Evolutionary conservation across 1,140 invertebrate genomes (phyloP), one percentile per base, ranked within the genome.

Genomic region (Hypothenemus hampei): DNA sequence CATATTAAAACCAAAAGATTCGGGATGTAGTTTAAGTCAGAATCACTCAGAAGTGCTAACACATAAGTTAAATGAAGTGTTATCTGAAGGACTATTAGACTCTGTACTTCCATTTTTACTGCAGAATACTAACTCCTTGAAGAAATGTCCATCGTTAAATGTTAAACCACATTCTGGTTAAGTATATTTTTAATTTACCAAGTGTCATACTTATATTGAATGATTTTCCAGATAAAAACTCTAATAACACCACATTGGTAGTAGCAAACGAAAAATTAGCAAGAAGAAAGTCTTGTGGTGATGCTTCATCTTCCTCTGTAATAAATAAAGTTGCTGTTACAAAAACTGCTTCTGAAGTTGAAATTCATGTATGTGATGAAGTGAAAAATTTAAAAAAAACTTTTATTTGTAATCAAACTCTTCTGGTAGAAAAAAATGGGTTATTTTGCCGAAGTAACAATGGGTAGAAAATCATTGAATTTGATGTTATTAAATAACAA

Each of bases 391-490:
- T 89, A 37, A 91, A 89, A 55, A 86, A 89, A 67, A 89, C 94
- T 67, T 97, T 96, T 67, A 77, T 79, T 46, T 96, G 93, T 68
- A 83, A 89, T 1, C 86, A 93, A 66, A 85, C 85, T 61, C 67
- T 95, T 39, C 73, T 97, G 3, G 80, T 93, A 0, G 80, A 83
- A 46, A 91, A 95, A 73, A n/a, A 97, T 97, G 91, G 89, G 89
- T 29, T 97, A 96, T 72, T 97, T 96, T 74, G 87, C 89, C 18
- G 87, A 93, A 68, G 85, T 92, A 0, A 90, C 88, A 0, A 80
- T 84, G 5, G 87, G 74, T 75, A 64, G 47, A 19, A 23, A 21
- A 23, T 18, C n/a, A 26, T n/a, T n/a, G n/a, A n/a, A n/a, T n/a
- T n/a, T n/a, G n/a, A n/a, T n/a, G n/a, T n/a, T n/a, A n/a, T n/a